phyloP scores from a whole-genome alignment of 2,113 vertebrate genomes.

The Falcunculus frontatus region DNA sequence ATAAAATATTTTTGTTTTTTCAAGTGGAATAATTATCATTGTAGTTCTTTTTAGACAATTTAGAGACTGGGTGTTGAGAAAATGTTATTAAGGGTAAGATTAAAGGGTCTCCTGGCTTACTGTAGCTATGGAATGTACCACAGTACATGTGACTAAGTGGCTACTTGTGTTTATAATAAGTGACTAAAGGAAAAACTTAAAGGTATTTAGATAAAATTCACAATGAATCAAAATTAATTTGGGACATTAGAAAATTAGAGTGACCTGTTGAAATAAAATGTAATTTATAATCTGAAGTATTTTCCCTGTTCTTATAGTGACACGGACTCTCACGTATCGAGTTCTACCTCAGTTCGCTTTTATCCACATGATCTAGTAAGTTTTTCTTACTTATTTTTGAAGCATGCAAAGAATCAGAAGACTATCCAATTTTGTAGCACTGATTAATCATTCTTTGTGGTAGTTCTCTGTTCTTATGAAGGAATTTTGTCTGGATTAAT shows the following conservation, averaged over 20 bases:
- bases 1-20: neutral
- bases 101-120: neutral
- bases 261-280: constrained; percentile 12
- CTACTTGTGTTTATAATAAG: neutral
- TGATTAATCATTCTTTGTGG: neutral
- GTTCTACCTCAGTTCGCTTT: constrained; percentile 99
- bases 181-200: neutral
- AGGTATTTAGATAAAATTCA: neutral
- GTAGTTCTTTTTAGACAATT: neutral
- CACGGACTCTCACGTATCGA: constrained; percentile 98
- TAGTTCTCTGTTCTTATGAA: neutral
- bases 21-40: neutral
- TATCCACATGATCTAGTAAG: constrained; percentile 99
- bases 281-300: constrained; percentile 62
- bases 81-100: neutral
- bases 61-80: neutral
- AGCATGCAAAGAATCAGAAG: constrained; percentile 14
- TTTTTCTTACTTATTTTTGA: constrained; percentile 46
- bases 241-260: neutral
- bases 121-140: neutral
- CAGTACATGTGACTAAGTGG: neutral
- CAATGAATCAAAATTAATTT: neutral
- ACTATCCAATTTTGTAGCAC: neutral
- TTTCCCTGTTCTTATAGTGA: constrained; percentile 84
- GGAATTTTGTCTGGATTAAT: neutral